Conservation (phyloP, 2,888 invertebrate genomes). For the Eumacrocentrus americanus region DNA sequence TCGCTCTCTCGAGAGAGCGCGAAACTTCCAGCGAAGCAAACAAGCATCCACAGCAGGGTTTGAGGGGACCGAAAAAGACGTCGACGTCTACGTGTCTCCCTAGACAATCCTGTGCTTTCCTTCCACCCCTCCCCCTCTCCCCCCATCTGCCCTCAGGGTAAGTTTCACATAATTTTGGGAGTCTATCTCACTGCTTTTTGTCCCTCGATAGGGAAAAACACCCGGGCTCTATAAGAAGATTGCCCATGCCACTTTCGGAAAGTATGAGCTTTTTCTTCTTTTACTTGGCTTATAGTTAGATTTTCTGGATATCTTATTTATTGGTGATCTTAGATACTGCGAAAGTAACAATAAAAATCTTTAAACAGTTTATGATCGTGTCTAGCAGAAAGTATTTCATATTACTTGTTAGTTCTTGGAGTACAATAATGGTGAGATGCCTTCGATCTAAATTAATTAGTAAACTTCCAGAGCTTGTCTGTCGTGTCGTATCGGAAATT, state of each 20-base stretch:
- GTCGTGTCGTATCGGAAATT: no score
- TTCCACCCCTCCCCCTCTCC: not conserved
- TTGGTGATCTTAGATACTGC: no score
- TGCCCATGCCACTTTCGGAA: not conserved
- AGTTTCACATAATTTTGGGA: constrained; percentile 28
- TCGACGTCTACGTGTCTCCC: constrained; percentile 22
- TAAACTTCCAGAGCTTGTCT: no score
- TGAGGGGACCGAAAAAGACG: constrained; percentile 9
- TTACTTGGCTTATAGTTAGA: not conserved
- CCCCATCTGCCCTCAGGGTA: constrained; percentile 2
- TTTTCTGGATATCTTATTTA: no score
- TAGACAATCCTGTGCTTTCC: constrained; percentile 4
- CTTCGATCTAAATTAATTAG: no score
- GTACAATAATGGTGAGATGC: no score
- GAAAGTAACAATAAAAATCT: no score
- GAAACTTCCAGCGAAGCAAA: constrained; percentile 25
- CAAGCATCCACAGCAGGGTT: constrained; percentile 12
- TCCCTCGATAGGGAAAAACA: not conserved
- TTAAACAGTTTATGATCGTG: no score
- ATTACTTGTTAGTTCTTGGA: no score
- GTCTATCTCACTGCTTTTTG: constrained; percentile 1
- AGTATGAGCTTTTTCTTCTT: not conserved
- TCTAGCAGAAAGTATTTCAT: no score
- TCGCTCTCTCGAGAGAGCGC: constrained; percentile 15
- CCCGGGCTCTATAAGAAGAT: not conserved